Percentiles rank a stretch among this genome's conserved stretches.
phyloP scores from a whole-genome alignment of 2,888 invertebrate genomes.

The Entomobrya multifasciata region DNA sequence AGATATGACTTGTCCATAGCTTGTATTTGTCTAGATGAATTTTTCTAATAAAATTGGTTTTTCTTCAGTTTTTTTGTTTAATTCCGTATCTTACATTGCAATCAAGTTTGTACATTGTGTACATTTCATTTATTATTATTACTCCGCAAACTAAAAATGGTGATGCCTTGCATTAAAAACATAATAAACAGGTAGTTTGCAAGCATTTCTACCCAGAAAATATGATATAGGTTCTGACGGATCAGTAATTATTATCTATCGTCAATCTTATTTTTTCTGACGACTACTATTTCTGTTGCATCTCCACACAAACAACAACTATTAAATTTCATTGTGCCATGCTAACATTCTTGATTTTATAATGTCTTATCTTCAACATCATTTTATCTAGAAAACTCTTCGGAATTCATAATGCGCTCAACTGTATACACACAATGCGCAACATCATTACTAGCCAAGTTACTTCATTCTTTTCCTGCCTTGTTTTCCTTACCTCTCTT shows the following conservation, averaged over 20 bases:
- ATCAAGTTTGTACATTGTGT: slow-evolving; percentile 25
- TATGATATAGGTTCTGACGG: slow-evolving; percentile 58
- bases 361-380: slow-evolving; percentile 32
- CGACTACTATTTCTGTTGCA: slow-evolving; percentile 44
- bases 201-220: background rate
- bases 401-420: slow-evolving; percentile 46
- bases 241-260: slow-evolving; percentile 69
- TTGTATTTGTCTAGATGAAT: slow-evolving; percentile 40
- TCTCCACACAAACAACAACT: background rate
- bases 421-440: slow-evolving; percentile 17
- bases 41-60: slow-evolving; percentile 52
- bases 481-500: slow-evolving; percentile 21
- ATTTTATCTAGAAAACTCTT: slow-evolving; percentile 32
- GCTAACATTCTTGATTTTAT: slow-evolving; percentile 62
- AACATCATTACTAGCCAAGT: no score
- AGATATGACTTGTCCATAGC: slow-evolving; percentile 21
- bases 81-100: slow-evolving; percentile 42
- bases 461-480: no score
- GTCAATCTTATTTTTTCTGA: slow-evolving; percentile 68
- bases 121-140: slow-evolving; percentile 29
- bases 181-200: slow-evolving; percentile 6
- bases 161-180: no score
- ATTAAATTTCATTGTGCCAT: no score
- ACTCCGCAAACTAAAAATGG: slow-evolving; percentile 13
- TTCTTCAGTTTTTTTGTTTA: slow-evolving; percentile 14